A percentile compares a stretch with the other conserved stretches of the same genome.
phyloP scores from a whole-genome alignment of 2,113 vertebrate species.

The Eleginops maclovinus region DNA sequence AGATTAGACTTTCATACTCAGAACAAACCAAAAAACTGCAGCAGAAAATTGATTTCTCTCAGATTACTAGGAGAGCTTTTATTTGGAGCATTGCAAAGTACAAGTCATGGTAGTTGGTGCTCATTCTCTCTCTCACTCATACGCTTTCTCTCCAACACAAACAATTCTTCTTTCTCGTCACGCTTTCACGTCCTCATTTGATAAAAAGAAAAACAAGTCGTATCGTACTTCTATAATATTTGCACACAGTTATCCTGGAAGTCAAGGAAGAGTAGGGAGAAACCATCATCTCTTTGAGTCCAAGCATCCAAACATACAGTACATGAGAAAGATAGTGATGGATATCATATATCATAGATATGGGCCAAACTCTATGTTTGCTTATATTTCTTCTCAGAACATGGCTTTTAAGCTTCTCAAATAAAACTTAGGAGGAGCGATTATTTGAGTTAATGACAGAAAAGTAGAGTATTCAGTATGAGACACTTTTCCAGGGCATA shows the following conservation, averaged over 20 bases:
- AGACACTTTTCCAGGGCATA: conserved; percentile 54
- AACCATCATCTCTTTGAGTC: conserved; percentile 31
- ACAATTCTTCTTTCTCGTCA: conserved; percentile 17
- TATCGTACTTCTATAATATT: conserved; percentile 22
- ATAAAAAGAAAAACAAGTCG: conserved; percentile 42
- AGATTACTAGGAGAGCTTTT: conserved; percentile 76
- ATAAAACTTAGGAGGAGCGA: conserved; percentile 56
- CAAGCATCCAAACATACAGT: conserved; percentile 59
- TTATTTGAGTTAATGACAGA: conserved; percentile 57
- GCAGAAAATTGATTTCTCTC: conserved; percentile 69
- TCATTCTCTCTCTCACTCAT: conserved; percentile 53
- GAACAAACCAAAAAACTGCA: conserved; percentile 46
- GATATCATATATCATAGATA: conserved; percentile 37
- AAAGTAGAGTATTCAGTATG: conserved; percentile 41
- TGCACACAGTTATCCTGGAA: conserved; percentile 31
- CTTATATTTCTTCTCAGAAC: conserved; percentile 50
- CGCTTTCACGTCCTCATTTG: conserved; percentile 11
- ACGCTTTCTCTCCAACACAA: conserved; percentile 31
- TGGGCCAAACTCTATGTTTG: conserved; percentile 42
- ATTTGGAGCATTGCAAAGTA: conserved; percentile 77
- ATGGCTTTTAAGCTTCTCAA: conserved; percentile 76
- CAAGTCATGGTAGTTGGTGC: conserved; percentile 65
- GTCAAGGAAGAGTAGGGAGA: conserved; percentile 23
- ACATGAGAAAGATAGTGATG: conserved; percentile 36
- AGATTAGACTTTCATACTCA: conserved; percentile 54